Evolutionary conservation across 2,888 invertebrate species (phyloP), one percentile per base, ranked within the genome.

Genomic region (Drosophila meridiana): DNA sequence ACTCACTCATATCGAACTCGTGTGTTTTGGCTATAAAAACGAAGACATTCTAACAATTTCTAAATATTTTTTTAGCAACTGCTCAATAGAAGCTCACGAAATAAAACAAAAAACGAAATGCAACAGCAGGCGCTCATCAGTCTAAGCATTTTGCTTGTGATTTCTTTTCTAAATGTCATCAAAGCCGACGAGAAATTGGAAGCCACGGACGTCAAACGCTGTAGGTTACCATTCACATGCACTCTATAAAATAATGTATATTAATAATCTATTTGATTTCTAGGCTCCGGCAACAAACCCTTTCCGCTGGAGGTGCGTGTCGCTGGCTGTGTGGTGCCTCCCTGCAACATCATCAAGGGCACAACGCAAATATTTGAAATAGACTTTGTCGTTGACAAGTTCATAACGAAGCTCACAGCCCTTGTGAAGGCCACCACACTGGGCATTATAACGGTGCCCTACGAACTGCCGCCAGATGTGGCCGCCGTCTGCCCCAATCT

Each of bases 291-390:
- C 7, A 69, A 66, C 4, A 91, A 90, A 58, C 92, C 92, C 0
- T 83, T 80, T 43, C 92, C 93, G 0, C 40, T 89, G 59, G 83
- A 72, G 28, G 92, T 93, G 2, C 79, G 82, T 4, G 76, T 93
- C 2, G 59, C 66, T 1, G 91, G 90, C 28, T 93, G 93, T 64
- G 75, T 80, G 1, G 69, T 64, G 3, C 91, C 91, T n/a, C 93
- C 93, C 1, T 93, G 93, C 42, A 62, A 81, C 34, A 81, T 93
- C 2, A n/a, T 88, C 0, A 92, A 92, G 59, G 93, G 93, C 13
- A 69, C 82, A 0, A 71, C 60, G 14, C 88, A 87, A 13, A 30
- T 73, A 3, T 91, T 93, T 59, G 83, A 92, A 69, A 89, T 93
- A 3, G 90, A 92, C 26, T 92, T 93, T 53, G 80, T 73, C 1